Evolutionary conservation across 1,140 invertebrate species (phyloP).

Genomic region (Pachyrhynchus sulphureomaculatus): DNA sequence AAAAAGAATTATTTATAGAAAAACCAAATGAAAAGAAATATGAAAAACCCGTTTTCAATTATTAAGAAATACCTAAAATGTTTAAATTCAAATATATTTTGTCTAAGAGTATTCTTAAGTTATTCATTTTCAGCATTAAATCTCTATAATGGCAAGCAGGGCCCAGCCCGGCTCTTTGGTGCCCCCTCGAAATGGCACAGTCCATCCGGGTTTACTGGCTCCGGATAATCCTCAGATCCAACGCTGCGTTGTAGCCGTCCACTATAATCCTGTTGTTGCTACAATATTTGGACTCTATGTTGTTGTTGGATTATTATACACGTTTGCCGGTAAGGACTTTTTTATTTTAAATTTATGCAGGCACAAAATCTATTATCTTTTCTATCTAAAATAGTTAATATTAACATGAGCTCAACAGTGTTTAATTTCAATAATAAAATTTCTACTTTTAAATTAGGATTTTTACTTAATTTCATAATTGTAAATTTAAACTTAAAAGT

Average conservation of each 20-base stretch:
- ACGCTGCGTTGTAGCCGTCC: conserved; percentile 55
- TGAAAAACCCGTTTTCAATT: too few relatives aligned
- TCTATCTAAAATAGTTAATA: background rate
- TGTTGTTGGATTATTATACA: conserved; percentile 64
- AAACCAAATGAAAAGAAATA: too few relatives aligned
- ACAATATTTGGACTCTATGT: conserved; percentile 61
- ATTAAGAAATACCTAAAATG: too few relatives aligned
- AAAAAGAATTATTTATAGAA: too few relatives aligned
- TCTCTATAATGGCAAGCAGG: conserved; percentile 37
- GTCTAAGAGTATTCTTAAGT: too few relatives aligned
- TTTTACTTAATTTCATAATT: too few relatives aligned
- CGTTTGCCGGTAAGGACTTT: conserved; percentile 61
- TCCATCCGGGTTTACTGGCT: conserved; percentile 33
- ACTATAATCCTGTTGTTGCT: conserved; percentile 59
- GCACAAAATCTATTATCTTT: background rate
- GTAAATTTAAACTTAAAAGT: too few relatives aligned
- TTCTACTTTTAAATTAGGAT: too few relatives aligned
- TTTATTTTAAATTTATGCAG: background rate
- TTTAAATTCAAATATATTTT: too few relatives aligned
- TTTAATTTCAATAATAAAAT: too few relatives aligned
- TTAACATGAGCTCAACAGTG: background rate
- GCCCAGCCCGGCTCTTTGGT: conserved; percentile 47
- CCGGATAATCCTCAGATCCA: conserved; percentile 45
- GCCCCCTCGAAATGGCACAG: conserved; percentile 43
- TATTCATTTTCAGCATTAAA: too few relatives aligned